A percentile compares a stretch with the other conserved stretches of the same genome.
phyloP scores from a whole-genome alignment of 2,113 vertebrate genomes.

The Hypocryptadius cinnamomeus region DNA sequence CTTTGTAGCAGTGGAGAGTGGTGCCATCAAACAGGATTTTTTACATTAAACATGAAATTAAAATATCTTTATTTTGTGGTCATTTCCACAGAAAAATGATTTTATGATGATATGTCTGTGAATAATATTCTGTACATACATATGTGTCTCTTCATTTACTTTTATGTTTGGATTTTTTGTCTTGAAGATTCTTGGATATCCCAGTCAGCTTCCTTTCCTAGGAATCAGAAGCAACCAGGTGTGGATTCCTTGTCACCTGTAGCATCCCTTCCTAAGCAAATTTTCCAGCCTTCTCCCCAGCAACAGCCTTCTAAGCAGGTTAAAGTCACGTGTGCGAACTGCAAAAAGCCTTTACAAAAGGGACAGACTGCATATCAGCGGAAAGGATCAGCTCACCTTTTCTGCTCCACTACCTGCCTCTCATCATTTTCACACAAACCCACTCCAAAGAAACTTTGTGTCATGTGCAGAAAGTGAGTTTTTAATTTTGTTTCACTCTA shows the following conservation, averaged over 20 bases:
- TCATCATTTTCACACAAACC: conserved; percentile 98
- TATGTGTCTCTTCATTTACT: neutral
- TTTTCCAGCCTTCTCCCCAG: conserved; percentile 81
- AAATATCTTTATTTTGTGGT: neutral
- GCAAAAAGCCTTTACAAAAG: conserved; percentile 96
- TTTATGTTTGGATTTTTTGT: conserved; percentile 2
- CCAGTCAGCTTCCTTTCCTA: conserved; percentile 93
- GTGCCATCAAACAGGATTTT: neutral
- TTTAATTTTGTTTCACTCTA: neutral
- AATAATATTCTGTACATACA: neutral
- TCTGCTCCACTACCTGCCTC: conserved; percentile 94
- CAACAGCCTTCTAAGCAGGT: conserved; percentile 87
- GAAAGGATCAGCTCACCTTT: conserved; percentile 95
- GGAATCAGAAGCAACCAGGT: conserved; percentile 92
- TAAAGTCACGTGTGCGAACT: conserved; percentile 97
- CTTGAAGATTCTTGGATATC: conserved; percentile 95
- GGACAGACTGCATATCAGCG: conserved; percentile 96
- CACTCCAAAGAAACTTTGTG: conserved; percentile 97
- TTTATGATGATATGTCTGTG: neutral
- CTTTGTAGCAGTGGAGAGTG: neutral
- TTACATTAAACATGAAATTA: neutral
- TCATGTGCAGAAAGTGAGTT: conserved; percentile 96
- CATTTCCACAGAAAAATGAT: neutral
- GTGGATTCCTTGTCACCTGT: conserved; percentile 89
- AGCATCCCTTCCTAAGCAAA: conserved; percentile 89